Evolutionary conservation across 2,113 vertebrate genomes (phyloP).

Genomic region (Tragulus kanchil): DNA sequence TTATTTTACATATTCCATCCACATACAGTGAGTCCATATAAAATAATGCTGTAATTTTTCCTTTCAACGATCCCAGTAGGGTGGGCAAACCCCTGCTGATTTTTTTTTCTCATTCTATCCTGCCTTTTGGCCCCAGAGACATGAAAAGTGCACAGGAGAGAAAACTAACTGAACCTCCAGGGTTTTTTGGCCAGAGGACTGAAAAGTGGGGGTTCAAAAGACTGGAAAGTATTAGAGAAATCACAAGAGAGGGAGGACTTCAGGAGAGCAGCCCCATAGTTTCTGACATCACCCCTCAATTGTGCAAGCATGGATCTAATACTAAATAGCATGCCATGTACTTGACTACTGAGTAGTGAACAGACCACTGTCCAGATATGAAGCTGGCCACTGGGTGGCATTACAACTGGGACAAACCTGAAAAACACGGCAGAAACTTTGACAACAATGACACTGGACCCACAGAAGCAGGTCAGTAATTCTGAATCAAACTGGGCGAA

Average conservation of each 20-base stretch:
- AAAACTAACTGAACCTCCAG: not conserved
- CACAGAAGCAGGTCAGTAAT: not conserved
- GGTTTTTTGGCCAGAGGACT: not conserved
- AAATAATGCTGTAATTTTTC: conserved; percentile 2
- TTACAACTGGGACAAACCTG: not conserved
- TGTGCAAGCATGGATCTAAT: not conserved
- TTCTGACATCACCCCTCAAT: not conserved
- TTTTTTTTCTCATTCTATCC: conserved; percentile 4
- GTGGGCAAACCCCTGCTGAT: not conserved
- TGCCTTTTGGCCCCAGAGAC: not conserved
- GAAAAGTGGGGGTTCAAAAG: not conserved
- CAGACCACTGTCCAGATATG: not conserved
- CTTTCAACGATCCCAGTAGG: not conserved
- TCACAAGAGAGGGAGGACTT: not conserved
- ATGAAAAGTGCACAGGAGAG: conserved; percentile 3
- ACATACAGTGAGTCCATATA: not conserved
- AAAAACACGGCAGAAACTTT: not conserved
- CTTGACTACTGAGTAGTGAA: not conserved
- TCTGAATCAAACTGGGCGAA: not conserved
- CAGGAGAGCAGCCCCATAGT: not conserved
- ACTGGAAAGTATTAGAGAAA: not conserved
- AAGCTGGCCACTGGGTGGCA: not conserved
- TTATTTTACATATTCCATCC: not conserved
- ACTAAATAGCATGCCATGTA: not conserved
- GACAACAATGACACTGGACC: not conserved